Evolutionary conservation across 2,797 vertebrate genomes (phyloP), one percentile per base, ranked within the genome.

Genomic region (Pampus argenteus): DNA sequence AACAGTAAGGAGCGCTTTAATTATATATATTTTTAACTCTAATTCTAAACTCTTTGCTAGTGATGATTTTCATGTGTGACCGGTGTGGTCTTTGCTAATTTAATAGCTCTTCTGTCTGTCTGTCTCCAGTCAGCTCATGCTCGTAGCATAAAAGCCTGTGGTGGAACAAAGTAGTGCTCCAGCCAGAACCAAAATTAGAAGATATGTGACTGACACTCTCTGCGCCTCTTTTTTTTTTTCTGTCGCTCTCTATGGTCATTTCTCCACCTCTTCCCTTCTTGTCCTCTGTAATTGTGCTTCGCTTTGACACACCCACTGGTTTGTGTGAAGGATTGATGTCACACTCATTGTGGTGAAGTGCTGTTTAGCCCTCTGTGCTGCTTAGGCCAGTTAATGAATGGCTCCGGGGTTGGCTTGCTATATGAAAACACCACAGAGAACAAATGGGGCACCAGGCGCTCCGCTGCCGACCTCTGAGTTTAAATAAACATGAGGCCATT

Each of bases 301-400:
- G 85, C 89, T 93, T 90, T 92, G 91, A 93, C 87, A 89, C 92
- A 83, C 93, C 91, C 91, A 60, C 89, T 88, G 90, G 84, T 93
- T 92, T 88, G 86, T 67, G 84, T 75, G 78, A 76, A 66, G 73
- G 78, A 82, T 52, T 87, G 83, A 85, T 88, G 86, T 88, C 79
- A 82, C 86, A 79, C 69, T 91, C 89, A 81, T 86, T 88, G 86
- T 85, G 89, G 88, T 76, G 83, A 78, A 78, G 84, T 75, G 82
- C 89, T 60, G 81, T 87, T 87, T 70, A 79, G 68, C 59, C 59
- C 73, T 57, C 54, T 25, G 26, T 36, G 18, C 61, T 58, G 75
- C 78, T 83, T 69, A 74, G 81, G 74, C 86, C 62, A 9, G 51
- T 75, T 89, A 86, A 92, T 89, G 88, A 86, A 93, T 89, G 83